Conservation (phyloP, 2,113 vertebrate species). For the Rallus limicola region DNA sequence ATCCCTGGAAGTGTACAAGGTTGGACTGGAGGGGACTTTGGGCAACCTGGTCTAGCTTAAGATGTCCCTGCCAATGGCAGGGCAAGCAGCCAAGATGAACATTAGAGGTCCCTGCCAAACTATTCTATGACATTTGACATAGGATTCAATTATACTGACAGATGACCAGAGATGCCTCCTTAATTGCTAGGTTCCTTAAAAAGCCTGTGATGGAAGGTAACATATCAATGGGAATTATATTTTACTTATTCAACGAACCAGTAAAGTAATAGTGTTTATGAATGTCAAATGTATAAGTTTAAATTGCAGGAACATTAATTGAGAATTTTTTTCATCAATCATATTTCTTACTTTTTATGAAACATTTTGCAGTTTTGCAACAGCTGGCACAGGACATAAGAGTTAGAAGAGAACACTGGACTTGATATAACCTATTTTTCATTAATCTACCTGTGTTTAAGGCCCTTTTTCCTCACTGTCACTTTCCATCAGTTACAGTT, state of each 20-base stretch:
- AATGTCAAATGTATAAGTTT: neutral
- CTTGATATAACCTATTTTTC: neutral
- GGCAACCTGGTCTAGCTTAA: neutral
- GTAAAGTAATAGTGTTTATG: neutral
- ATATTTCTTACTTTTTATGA: constrained; percentile 6
- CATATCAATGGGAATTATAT: neutral
- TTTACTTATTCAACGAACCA: constrained; percentile 9
- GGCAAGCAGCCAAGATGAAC: neutral
- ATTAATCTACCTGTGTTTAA: neutral
- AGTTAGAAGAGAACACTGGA: neutral
- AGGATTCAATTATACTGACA: constrained; percentile 12
- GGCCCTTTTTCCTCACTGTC: neutral
- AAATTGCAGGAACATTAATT: constrained; percentile 26
- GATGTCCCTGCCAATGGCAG: neutral
- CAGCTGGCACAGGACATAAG: neutral
- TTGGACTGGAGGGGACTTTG: neutral
- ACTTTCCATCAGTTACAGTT: neutral
- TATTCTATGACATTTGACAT: neutral
- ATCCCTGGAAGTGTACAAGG: neutral
- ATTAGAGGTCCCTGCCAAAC: neutral
- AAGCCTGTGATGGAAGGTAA: neutral
- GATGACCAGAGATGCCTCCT: neutral
- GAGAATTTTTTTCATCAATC: neutral
- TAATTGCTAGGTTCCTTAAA: neutral
- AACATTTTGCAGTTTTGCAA: neutral